These are phyloP conservation scores for Cichlasoma orientale DNA, from an alignment of 2,797 vertebrate genomes.

Conservation along the genomic window DNA sequence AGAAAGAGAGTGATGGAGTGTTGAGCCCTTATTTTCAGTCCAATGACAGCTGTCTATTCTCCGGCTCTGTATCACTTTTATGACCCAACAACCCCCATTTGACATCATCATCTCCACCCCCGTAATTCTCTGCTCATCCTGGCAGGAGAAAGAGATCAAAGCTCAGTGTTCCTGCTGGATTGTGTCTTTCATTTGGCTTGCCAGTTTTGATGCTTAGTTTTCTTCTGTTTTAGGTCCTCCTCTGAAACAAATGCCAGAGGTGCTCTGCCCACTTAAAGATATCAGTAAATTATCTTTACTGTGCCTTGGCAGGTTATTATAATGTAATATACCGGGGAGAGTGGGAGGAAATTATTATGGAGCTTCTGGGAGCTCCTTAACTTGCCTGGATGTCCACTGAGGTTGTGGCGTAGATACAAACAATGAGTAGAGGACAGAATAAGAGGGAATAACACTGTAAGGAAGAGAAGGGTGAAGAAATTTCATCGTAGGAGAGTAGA, in stretches of 20 bases:
- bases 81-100: background rate
- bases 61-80: background rate
- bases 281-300: slow-evolving; percentile 61
- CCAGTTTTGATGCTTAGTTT: slow-evolving; percentile 43
- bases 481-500: background rate
- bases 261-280: slow-evolving; percentile 52
- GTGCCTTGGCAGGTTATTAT: slow-evolving; percentile 22
- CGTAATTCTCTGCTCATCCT: slow-evolving; percentile 10
- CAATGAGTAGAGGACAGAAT: background rate
- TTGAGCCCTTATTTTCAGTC: background rate
- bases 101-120: background rate
- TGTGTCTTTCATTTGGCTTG: slow-evolving; percentile 29
- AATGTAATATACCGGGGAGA: background rate
- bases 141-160: slow-evolving; percentile 25
- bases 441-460: background rate
- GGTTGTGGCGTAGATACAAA: background rate
- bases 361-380: slow-evolving; percentile 12
- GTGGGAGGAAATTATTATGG: slow-evolving; percentile 4
- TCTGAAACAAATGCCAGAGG: slow-evolving; percentile 53
- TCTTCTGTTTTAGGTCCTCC: slow-evolving; percentile 57
- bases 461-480: background rate
- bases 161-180: slow-evolving; percentile 9
- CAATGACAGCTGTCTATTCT: background rate
- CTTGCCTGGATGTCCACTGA: slow-evolving; percentile 14
- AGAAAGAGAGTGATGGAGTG: too few species aligned